Percentiles rank a stretch among this genome's conserved stretches.
Evolutionary conservation across 2,113 vertebrate species (phyloP).

Genomic region (Calyptomena viridis): DNA sequence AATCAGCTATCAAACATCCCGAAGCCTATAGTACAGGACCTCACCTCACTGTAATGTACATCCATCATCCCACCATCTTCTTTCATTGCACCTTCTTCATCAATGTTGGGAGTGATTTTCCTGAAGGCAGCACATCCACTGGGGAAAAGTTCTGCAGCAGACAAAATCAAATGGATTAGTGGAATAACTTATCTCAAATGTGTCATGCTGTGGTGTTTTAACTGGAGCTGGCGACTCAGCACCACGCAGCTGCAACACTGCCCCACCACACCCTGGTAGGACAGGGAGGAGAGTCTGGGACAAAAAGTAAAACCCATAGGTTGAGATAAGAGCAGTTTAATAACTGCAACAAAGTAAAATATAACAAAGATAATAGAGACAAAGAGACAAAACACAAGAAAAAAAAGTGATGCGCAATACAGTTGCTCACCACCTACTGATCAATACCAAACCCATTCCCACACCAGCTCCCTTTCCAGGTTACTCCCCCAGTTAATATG

Average conservation of each 20-base stretch:
- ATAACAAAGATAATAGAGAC: background rate
- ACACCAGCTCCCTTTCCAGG: accelerated
- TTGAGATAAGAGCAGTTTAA: background rate
- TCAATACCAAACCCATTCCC: background rate
- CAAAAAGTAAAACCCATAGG: background rate
- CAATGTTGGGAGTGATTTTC: conserved; percentile 91
- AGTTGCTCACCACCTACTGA: background rate
- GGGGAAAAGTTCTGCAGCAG: conserved; percentile 83
- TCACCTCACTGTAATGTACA: conserved; percentile 94
- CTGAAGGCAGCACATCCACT: conserved; percentile 89
- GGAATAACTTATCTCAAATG: background rate
- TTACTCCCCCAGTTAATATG: background rate
- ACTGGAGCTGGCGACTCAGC: background rate
- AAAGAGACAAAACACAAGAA: background rate
- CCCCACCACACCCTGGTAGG: background rate
- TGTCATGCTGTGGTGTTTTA: background rate
- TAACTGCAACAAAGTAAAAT: background rate
- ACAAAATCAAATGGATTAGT: background rate
- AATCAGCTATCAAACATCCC: background rate
- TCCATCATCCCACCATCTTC: conserved; percentile 97
- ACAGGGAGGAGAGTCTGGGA: background rate
- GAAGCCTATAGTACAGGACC: background rate
- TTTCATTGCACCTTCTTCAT: conserved; percentile 97
- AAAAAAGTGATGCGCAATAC: background rate
- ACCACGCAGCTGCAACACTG: background rate